Evolutionary conservation across 2,113 vertebrate genomes (phyloP).

Genomic region (Dasyprocta punctata): DNA sequence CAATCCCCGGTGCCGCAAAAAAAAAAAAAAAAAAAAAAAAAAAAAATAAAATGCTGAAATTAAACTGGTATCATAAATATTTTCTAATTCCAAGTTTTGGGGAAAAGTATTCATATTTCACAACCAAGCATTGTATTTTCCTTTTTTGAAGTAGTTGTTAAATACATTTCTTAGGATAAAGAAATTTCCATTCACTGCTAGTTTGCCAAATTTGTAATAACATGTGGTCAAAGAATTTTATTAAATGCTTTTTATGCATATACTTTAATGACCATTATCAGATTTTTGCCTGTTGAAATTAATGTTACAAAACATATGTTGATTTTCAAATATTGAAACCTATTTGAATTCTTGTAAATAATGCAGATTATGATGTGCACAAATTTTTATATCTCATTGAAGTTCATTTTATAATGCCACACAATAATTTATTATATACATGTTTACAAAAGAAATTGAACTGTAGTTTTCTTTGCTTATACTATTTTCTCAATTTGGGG

Average conservation of each 20-base stretch:
- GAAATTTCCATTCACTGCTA: background rate
- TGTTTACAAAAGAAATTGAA: background rate
- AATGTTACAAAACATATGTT: background rate
- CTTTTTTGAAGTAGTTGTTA: no score
- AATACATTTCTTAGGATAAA: background rate
- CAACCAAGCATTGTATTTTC: background rate
- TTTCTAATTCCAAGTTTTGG: background rate
- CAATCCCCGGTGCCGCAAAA: no score
- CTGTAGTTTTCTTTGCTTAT: background rate
- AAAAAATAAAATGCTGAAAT: background rate
- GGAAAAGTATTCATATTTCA: background rate
- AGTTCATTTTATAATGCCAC: background rate
- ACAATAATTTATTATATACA: background rate
- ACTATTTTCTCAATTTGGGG: background rate
- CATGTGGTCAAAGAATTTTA: background rate
- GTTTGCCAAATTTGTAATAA: background rate
- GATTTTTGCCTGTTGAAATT: background rate
- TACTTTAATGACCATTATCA: background rate
- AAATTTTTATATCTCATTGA: background rate
- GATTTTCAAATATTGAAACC: background rate
- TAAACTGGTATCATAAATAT: background rate
- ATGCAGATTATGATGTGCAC: background rate
- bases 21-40: no score
- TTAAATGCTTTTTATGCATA: background rate
- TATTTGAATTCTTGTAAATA: background rate